phyloP scores from a whole-genome alignment of 2,797 vertebrate species.

The Pseudochromis fuscus region DNA sequence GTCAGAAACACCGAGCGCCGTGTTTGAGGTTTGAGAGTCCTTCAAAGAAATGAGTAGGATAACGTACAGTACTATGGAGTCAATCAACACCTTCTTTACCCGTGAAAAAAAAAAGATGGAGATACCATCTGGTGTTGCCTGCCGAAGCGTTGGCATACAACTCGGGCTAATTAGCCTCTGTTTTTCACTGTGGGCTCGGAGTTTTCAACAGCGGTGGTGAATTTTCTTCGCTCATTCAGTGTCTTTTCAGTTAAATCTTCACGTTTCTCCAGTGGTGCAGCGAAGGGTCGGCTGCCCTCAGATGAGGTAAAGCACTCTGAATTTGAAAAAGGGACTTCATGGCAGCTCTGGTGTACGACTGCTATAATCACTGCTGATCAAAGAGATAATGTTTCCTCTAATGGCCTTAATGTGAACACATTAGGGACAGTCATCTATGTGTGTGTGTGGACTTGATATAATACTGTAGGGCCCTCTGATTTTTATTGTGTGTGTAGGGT shows the following conservation, averaged over 20 bases:
- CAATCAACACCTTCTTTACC: slow-evolving; percentile 62
- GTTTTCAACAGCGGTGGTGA: slow-evolving; percentile 20
- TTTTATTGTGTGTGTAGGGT: not conserved
- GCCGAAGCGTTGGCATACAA: slow-evolving; percentile 21
- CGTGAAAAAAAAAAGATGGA: slow-evolving; percentile 32
- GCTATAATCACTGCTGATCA: slow-evolving; percentile 45
- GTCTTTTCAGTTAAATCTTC: slow-evolving; percentile 23
- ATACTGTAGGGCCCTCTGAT: not conserved
- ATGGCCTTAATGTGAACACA: slow-evolving; percentile 64
- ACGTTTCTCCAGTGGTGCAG: slow-evolving; percentile 31
- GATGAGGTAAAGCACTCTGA: slow-evolving; percentile 36
- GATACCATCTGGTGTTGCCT: slow-evolving; percentile 66
- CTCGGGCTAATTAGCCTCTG: slow-evolving; percentile 57
- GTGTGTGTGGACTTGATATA: not conserved
- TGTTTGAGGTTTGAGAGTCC: not conserved
- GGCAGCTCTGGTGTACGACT: slow-evolving; percentile 29
- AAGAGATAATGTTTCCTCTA: slow-evolving; percentile 59
- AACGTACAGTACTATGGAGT: slow-evolving; percentile 17
- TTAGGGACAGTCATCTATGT: slow-evolving; percentile 33
- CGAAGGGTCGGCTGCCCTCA: slow-evolving; percentile 23
- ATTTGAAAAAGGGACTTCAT: slow-evolving; percentile 22
- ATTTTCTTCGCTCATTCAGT: slow-evolving; percentile 22
- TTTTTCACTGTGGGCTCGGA: slow-evolving; percentile 22
- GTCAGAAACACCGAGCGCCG: not conserved
- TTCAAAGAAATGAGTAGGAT: slow-evolving; percentile 16